Evolutionary conservation across 2,113 vertebrate species (phyloP).

Genomic region (Rhombomys opimus): DNA sequence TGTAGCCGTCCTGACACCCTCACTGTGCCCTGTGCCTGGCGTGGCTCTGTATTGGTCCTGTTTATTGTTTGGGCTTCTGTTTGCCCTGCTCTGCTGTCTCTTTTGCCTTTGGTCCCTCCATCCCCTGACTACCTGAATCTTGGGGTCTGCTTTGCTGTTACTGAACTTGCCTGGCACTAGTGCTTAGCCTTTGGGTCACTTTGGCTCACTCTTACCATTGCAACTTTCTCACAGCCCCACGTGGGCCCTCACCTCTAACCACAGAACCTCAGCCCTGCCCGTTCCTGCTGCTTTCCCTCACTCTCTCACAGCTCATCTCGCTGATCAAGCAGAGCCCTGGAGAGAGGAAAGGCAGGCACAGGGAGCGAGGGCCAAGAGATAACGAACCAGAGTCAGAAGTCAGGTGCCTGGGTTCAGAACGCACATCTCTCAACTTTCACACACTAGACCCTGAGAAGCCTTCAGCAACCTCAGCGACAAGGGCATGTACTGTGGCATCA

Average conservation of each 20-base stretch:
- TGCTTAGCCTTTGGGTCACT: not conserved
- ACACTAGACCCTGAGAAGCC: not conserved
- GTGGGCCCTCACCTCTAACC: not conserved
- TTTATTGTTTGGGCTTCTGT: not conserved
- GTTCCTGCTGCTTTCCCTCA: not conserved
- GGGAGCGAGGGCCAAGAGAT: not conserved
- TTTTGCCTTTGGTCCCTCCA: not conserved
- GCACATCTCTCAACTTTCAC: fast-evolving
- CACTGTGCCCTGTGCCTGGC: too few species aligned
- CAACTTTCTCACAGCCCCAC: too few species aligned
- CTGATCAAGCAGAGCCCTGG: not conserved
- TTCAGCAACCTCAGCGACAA: not conserved
- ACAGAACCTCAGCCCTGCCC: not conserved
- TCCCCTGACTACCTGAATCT: too few species aligned
- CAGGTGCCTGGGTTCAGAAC: not conserved
- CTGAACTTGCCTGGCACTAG: not conserved
- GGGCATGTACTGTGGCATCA: not conserved
- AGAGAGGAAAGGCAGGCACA: not conserved
- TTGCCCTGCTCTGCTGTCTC: too few species aligned
- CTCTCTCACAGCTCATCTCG: not conserved
- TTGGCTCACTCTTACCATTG: too few species aligned
- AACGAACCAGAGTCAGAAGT: not conserved
- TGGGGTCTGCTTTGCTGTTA: not conserved
- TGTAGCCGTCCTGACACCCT: too few species aligned
- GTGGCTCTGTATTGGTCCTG: too few species aligned